A percentile compares a stretch with the other conserved stretches of the same genome.
These are phyloP conservation scores for Selenia dentaria DNA, from an alignment of 2,888 invertebrate species.

Conservation along the genomic window DNA sequence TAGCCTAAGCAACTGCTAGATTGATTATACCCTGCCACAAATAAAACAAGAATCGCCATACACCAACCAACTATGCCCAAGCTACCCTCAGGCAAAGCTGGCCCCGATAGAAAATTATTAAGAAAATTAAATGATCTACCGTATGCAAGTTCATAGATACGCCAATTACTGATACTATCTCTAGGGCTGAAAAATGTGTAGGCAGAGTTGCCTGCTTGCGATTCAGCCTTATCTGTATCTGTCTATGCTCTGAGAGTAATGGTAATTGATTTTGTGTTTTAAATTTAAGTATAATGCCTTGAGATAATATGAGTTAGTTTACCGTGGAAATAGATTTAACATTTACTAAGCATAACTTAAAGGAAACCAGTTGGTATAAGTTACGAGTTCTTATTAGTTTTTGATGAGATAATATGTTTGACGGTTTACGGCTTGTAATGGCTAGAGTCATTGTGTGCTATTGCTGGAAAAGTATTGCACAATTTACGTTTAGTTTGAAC, in stretches of 20 bases:
- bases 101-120: conserved; percentile 81
- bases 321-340: conserved; percentile 28
- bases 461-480: neutral
- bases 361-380: conserved; percentile 25
- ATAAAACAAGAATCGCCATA: conserved; percentile 63
- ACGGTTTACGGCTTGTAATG: conserved; percentile 18
- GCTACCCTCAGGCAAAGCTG: too few relatives aligned
- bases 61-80: conserved; percentile 59
- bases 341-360: conserved; percentile 28
- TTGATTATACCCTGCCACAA: conserved; percentile 75
- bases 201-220: conserved; percentile 50
- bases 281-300: conserved; percentile 37
- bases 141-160: conserved; percentile 74
- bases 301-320: conserved; percentile 43
- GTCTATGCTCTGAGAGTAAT: conserved; percentile 59
- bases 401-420: conserved; percentile 15
- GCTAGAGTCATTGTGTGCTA: conserved; percentile 1
- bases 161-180: conserved; percentile 82
- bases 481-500: neutral
- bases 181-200: conserved; percentile 72
- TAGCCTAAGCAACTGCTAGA: conserved; percentile 63
- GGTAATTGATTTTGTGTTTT: conserved; percentile 70
- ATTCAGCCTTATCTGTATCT: conserved; percentile 57
- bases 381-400: conserved; percentile 18
- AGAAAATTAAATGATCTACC: conserved; percentile 84